Base-by-base conservation (phyloP, 2,113 vertebrate genomes). In the Chionis minor region DNA sequence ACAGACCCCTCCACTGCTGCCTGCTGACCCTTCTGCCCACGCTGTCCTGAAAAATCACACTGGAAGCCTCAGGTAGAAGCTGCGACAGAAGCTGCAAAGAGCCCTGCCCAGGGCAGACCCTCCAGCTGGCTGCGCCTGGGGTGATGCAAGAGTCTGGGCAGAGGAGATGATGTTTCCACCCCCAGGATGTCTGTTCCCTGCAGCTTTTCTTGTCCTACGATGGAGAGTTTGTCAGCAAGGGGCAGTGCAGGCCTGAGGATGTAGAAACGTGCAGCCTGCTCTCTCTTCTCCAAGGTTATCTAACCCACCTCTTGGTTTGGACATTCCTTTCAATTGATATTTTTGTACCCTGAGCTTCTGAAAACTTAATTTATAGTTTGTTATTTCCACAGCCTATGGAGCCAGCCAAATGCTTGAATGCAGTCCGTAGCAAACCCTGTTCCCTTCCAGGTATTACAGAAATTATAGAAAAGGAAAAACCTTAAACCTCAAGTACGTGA, bases 241-340 rank as follows among this genome's bases (percentile, higher is more conserved):
- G 95, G 83, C 95, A 94, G 78, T 61, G 55, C 91, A 95, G 91
- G 73, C 90, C 92, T 71, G 88, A 63, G 84, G 78, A 95, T 92
- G 45, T 70, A 54, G 66, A 66, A 85, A 54, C 22, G 49, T 81
- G 33, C 77, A 58, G 65, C 66, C 70, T 35, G 65, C 66, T 75
- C 0, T 0, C 62, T 85, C 65, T 63, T 63, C 58, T n/a, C 73
- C 49, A 80, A 91, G 89, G 84, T 94, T 94, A 72, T 58, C 70
- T 91, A 75, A 70, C 70, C 58, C 30, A n/a, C 20, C 20, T 65
- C 40, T 70, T 79, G 56, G 27, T 81, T 42, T 89, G 70, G 84
- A 72, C n/a, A 66, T 66, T 42, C 62, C 23, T 92, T 94, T 55
- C 71, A 66, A 32, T 5, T 69, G 56, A 26, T 91, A 70, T 86